Evolutionary conservation across 2,888 invertebrate genomes (phyloP), one percentile per base, ranked within the genome.

Genomic region (Dynastes tityus): DNA sequence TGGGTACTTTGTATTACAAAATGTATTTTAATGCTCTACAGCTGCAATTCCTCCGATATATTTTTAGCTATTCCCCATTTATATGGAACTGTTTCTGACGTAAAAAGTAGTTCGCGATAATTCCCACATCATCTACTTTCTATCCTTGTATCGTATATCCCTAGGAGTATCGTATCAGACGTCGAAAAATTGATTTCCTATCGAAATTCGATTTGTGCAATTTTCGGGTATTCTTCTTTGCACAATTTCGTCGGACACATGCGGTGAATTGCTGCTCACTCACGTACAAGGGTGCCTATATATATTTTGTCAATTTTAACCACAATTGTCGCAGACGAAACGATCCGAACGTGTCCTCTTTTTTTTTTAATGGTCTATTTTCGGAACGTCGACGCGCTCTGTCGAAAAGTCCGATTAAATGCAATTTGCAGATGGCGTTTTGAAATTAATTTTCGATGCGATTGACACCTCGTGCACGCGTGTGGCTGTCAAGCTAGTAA

Each of bases 291-390:
- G 13, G 27, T 22, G n/a, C 29, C 49, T 45, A 22, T 49, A 22
- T 68, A 3, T 68, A 27, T 68, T 49, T 68, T 68, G 49, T 68
- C 67, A 68, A 49, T 68, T 68, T 68, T 51, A 68, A 68, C 67
- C 67, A 27, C 67, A 49, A 51, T 51, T 51, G 67, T 22, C 45
- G 16, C 2, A 40, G 13, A 27, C 67, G 45, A 49, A 16, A 51
- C 49, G 27, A 27, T 49, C 27, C 45, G 67, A 49, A 49, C 49
- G 67, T 68, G 67, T 37, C 4, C 45, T 45, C 11, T 11, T 45
- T 1, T 45, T 45, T 45, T 8, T 45, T 6, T 45, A 16, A 6
- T 49, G 49, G 22, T 68, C 27, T n/a, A 16, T 68, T 68, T 51
- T 68, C n/a, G 29, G 29, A 1, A 40, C 45, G 37, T 22, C 2